Percentiles rank a stretch among this genome's conserved stretches.
Conservation (phyloP, 2,113 vertebrate species). For the Callaeas wilsoni region DNA sequence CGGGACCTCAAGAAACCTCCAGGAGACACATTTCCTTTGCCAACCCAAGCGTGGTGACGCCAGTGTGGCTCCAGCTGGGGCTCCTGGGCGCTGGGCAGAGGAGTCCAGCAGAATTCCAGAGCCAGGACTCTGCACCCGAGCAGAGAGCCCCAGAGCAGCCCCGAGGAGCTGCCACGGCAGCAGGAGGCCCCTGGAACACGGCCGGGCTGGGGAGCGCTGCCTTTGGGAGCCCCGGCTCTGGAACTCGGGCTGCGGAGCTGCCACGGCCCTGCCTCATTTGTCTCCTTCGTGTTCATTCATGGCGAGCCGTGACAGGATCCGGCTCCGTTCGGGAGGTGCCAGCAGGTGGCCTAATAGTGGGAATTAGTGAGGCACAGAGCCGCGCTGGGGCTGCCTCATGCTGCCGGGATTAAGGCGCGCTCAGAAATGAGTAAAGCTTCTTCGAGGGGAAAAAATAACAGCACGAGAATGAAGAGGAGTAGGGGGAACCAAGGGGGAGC, state of each 20-base stretch:
- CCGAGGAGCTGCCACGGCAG: not conserved
- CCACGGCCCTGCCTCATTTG: constrained; percentile 42
- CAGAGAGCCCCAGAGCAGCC: accelerated
- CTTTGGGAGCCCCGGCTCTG: not conserved
- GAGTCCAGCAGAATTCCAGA: too few species aligned
- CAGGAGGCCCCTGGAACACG: accelerated
- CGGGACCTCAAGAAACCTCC: not conserved
- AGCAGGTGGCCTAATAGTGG: constrained; percentile 52
- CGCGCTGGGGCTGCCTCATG: constrained; percentile 35
- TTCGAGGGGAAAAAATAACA: constrained; percentile 55
- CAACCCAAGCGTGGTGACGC: accelerated
- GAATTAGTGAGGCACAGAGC: constrained; percentile 63
- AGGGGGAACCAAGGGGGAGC: not conserved
- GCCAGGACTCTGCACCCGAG: accelerated
- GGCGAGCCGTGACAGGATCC: not conserved
- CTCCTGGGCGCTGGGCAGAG: not conserved
- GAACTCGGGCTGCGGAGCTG: not conserved
- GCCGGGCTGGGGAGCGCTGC: not conserved
- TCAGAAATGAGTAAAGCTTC: constrained; percentile 59
- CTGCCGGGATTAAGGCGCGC: constrained; percentile 7
- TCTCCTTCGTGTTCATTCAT: constrained; percentile 60
- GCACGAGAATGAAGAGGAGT: not conserved
- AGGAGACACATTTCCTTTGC: accelerated
- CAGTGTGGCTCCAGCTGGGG: accelerated
- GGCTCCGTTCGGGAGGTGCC: constrained; percentile 47